phyloP scores from a whole-genome alignment of 2,113 vertebrate genomes.

The Columba livia region DNA sequence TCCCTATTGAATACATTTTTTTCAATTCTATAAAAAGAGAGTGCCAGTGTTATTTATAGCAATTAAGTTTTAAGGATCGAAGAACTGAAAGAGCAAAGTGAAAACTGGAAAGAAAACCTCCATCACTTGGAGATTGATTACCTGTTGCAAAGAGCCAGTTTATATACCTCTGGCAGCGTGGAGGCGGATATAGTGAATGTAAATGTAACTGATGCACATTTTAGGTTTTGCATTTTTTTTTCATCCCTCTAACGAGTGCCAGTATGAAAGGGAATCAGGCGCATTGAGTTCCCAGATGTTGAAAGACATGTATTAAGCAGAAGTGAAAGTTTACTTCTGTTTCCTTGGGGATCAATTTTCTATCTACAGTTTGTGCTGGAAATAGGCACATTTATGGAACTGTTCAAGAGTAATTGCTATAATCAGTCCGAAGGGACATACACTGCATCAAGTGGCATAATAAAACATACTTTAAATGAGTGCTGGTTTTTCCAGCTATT shows the following conservation, averaged over 20 bases:
- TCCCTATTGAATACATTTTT: neutral
- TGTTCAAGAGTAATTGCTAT: constrained; percentile 36
- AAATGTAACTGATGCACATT: neutral
- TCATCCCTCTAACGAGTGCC: neutral
- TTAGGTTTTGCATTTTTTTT: neutral
- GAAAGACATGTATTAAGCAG: neutral
- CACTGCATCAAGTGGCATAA: neutral
- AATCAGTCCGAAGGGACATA: constrained; percentile 40
- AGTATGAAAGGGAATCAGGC: neutral
- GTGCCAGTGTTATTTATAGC: neutral
- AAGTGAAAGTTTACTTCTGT: constrained; percentile 29
- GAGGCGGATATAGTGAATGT: neutral
- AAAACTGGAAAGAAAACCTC: neutral
- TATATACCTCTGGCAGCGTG: neutral
- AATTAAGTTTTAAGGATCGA: neutral
- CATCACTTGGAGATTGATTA: neutral
- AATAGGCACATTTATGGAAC: constrained; percentile 35
- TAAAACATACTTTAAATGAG: constrained; percentile 28
- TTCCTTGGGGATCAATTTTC: constrained; percentile 27
- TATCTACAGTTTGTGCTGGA: neutral
- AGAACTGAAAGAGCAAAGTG: neutral
- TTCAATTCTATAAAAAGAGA: neutral
- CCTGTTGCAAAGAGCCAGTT: neutral
- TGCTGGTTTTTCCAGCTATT: neutral
- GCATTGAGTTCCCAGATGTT: neutral